These are phyloP conservation scores for Philereme vetulata DNA, from an alignment of 2,888 invertebrate genomes.

Conservation along the genomic window DNA sequence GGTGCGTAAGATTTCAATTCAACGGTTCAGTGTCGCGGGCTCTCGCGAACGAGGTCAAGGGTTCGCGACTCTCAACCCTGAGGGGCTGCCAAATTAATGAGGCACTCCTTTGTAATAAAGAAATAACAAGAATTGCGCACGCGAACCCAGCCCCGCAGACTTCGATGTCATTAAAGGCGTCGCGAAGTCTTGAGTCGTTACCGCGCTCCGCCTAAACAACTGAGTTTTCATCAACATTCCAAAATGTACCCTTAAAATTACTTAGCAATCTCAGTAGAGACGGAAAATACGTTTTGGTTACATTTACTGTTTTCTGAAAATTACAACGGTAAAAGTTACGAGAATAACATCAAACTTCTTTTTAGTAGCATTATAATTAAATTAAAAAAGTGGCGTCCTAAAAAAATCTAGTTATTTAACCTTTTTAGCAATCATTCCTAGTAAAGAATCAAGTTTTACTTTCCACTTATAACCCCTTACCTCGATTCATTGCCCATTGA, in stretches of 20 bases:
- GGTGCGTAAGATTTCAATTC: constrained; percentile 76
- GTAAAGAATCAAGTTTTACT: no score
- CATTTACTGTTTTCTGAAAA: constrained; percentile 35
- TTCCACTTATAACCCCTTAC: no score
- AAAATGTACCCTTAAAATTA: constrained; percentile 58
- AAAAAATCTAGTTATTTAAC: no score
- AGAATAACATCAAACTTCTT: constrained; percentile 11
- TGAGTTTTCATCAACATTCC: constrained; percentile 66
- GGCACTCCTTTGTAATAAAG: constrained; percentile 85
- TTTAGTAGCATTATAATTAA: neutral
- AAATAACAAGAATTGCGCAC: constrained; percentile 84
- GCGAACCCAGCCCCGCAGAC: constrained; percentile 74
- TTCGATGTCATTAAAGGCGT: constrained; percentile 80
- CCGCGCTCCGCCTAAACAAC: constrained; percentile 76
- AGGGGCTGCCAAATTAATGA: constrained; percentile 85
- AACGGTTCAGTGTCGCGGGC: constrained; percentile 70
- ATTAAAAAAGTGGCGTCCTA: no score
- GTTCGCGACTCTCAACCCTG: constrained; percentile 80
- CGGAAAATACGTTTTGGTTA: constrained; percentile 42
- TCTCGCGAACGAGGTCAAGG: constrained; percentile 81
- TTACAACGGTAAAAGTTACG: constrained; percentile 26
- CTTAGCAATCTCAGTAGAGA: constrained; percentile 46
- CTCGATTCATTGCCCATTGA: no score
- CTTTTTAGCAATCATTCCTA: no score
- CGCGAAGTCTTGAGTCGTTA: constrained; percentile 77